Conservation (phyloP, 2,888 invertebrate species). For the Eupithecia centaureata region DNA sequence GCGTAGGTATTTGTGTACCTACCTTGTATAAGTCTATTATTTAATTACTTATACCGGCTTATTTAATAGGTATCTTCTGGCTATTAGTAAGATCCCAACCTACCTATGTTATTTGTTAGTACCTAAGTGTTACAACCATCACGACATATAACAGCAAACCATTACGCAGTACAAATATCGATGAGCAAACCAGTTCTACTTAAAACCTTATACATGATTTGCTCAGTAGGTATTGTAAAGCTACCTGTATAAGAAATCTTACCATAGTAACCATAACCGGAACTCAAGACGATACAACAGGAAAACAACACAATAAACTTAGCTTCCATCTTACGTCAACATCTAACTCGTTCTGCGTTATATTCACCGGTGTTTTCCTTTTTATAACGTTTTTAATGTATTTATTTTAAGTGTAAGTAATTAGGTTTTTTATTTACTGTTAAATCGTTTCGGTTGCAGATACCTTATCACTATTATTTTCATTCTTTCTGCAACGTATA, state of each 20-base stretch:
- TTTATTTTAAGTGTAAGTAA: not conserved
- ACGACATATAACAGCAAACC: not conserved
- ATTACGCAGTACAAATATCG: too few relatives aligned
- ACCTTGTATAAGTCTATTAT: too few relatives aligned
- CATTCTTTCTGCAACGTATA: not conserved
- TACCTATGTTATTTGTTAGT: not conserved
- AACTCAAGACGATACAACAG: constrained; percentile 36
- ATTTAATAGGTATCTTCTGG: too few relatives aligned
- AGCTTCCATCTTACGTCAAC: constrained; percentile 40
- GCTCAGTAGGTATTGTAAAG: not conserved
- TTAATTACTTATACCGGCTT: too few relatives aligned
- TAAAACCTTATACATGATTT: not conserved
- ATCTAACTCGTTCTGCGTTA: constrained; percentile 31
- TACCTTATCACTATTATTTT: constrained; percentile 5
- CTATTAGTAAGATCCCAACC: too few relatives aligned
- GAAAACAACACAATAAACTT: constrained; percentile 37
- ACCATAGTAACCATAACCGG: constrained; percentile 32
- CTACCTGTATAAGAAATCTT: constrained; percentile 22
- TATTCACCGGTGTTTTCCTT: constrained; percentile 10
- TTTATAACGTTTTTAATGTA: constrained; percentile 24
- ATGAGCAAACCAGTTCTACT: not conserved
- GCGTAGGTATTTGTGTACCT: not conserved
- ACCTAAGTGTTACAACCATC: too few relatives aligned
- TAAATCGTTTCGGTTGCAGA: constrained; percentile 18
- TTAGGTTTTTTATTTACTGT: not conserved